Evolutionary conservation across 1,140 invertebrate genomes (phyloP).

Genomic region (Gerris buenoi): DNA sequence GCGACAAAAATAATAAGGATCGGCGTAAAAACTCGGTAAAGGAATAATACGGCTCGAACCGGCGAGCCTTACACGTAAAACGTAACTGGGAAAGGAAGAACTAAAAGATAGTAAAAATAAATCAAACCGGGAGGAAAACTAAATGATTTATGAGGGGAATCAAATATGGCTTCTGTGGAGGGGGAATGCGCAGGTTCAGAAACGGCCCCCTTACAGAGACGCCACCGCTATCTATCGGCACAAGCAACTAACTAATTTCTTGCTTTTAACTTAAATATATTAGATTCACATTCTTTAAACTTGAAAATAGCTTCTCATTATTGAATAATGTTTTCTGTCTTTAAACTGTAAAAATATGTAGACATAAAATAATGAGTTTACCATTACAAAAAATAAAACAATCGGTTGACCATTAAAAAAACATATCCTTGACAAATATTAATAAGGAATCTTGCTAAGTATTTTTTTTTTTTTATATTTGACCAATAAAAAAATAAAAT

Average conservation of each 20-base stretch:
- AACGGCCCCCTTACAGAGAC: not conserved
- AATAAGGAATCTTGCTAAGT: too few relatives aligned
- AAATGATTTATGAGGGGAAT: slow-evolving; percentile 8
- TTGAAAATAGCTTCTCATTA: not conserved
- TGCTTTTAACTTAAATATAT: not conserved
- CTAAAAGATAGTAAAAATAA: slow-evolving; percentile 1
- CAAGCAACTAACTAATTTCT: not conserved
- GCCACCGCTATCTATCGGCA: not conserved
- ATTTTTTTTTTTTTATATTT: too few relatives aligned
- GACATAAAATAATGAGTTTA: not conserved
- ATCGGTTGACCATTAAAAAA: not conserved
- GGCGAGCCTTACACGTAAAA: not conserved
- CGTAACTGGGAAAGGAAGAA: not conserved
- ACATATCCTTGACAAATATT: too few relatives aligned
- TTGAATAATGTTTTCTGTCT: not conserved
- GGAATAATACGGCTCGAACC: not conserved
- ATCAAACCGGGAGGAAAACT: slow-evolving; percentile 1
- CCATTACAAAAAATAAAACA: not conserved
- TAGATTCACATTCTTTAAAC: not conserved
- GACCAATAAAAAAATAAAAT: too few relatives aligned
- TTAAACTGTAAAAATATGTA: not conserved
- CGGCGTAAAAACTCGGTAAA: not conserved
- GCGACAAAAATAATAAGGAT: not conserved
- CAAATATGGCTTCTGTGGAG: slow-evolving; percentile 5
- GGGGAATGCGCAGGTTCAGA: slow-evolving; percentile 1